These are phyloP conservation scores for Lycopodina hypogea DNA, from an alignment of 37 sponge, comb jelly and placozoan species.

Conservation along the genomic window DNA sequence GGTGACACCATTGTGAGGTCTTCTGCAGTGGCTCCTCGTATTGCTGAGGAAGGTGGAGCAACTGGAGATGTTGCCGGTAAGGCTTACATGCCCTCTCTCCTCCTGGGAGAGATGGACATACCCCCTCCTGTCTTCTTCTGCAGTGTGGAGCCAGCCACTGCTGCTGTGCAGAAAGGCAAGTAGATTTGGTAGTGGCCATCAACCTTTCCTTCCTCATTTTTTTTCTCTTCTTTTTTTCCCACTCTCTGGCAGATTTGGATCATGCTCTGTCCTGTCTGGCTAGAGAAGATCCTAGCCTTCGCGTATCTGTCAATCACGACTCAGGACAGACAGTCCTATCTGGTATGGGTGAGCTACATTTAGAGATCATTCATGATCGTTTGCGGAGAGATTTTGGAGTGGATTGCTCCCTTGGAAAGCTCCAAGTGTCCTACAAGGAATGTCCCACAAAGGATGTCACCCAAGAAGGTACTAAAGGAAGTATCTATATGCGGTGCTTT, in stretches of 20 bases:
- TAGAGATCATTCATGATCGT: slow-evolving; percentile 80
- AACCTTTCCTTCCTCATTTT: background rate
- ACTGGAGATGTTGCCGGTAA: background rate
- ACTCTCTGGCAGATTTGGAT: slow-evolving; percentile 59
- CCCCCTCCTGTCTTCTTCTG: slow-evolving; percentile 96
- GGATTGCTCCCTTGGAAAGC: slow-evolving; percentile 64
- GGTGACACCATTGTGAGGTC: slow-evolving; percentile 72
- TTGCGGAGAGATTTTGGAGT: slow-evolving; percentile 69
- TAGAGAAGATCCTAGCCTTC: slow-evolving; percentile 91
- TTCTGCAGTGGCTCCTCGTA: slow-evolving; percentile 11
- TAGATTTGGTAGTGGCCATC: too few relatives aligned
- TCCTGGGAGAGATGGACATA: slow-evolving; percentile 7
- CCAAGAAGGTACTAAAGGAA: slow-evolving; percentile 16
- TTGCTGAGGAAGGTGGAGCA: slow-evolving; percentile 7
- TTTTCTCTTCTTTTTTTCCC: background rate
- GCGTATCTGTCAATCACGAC: slow-evolving; percentile 73
- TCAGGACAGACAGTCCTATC: slow-evolving; percentile 86
- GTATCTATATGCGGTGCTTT: background rate
- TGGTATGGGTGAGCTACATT: slow-evolving; percentile 97
- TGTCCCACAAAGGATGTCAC: slow-evolving; percentile 37
- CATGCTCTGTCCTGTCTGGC: slow-evolving; percentile 71
- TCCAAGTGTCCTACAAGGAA: slow-evolving; percentile 90
- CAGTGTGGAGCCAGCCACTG: slow-evolving; percentile 75
- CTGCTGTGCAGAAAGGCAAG: slow-evolving; percentile 77
- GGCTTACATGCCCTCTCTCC: background rate